Base-by-base conservation (phyloP, 2,888 invertebrate species). In the Galeruca laticollis region DNA sequence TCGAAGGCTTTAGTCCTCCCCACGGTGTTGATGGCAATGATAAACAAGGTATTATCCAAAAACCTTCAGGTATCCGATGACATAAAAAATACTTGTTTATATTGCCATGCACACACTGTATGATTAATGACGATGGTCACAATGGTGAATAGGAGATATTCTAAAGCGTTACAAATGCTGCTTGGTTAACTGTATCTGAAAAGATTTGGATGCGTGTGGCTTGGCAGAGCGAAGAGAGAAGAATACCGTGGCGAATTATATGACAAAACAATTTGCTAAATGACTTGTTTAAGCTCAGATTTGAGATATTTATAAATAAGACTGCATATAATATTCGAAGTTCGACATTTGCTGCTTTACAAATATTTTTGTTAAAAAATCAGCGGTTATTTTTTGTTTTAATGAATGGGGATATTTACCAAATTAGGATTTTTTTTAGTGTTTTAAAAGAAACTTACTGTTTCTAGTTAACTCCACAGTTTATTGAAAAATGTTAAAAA, bases 71-170 rank as follows among this genome's bases (percentile, higher is more conserved):
- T 86, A 85, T 86, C 85, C 85, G 86, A 86, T 86, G 86, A 86
- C 85, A 85, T 86, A 86, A 86, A 86, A 86, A 86, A 85, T 85
- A 85, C 85, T 86, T 86, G 86, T 86, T 86, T 86, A 86, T 86
- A 86, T 85, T 83, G 82, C 84, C 81, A 81, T 82, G 81, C 82
- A 81, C 81, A 79, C 81, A 79, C 80, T 78, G 78, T 84, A 84
- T 86, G 84, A 85, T 86, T 86, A 86, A 86, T 86, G 82, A 82
- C 82, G 71, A 70, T 73, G 74, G 77, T 74, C 78, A 82, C 83
- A 83, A 83, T 83, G 80, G 35, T 56, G 59, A 33, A 43, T 72
- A 63, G 72, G 72, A 73, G 3, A 26, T 68, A 70, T 69, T 68
- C 70, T 68, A 70, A 68, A 67, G 69, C 73, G 71, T 75, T 82